Conservation (phyloP, 2,113 vertebrate species). For the Callocephalon fimbriatum region DNA sequence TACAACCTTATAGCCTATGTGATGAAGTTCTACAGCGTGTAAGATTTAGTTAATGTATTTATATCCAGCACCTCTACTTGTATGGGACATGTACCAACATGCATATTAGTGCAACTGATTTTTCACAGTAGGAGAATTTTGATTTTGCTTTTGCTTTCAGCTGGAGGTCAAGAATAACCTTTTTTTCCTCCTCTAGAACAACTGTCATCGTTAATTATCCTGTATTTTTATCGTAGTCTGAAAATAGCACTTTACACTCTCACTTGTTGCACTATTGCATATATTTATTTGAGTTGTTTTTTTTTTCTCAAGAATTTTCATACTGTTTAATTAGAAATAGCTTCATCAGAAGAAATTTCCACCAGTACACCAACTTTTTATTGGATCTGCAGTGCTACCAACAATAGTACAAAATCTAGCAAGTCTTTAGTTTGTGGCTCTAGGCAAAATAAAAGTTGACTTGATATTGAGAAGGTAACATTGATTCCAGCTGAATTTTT, state of each 20-base stretch:
- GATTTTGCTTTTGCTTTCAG: neutral
- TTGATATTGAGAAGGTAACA: neutral
- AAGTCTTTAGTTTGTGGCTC: neutral
- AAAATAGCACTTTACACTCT: neutral
- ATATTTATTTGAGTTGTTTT: neutral
- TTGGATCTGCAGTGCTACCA: neutral
- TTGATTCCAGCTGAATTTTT: neutral
- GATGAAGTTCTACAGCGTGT: neutral
- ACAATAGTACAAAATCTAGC: neutral
- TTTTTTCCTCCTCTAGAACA: neutral
- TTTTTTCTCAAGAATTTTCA: neutral
- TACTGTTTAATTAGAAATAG: neutral
- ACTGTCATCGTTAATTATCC: accelerated
- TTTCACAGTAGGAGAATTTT: neutral
- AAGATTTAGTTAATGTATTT: neutral
- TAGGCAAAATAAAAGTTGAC: neutral
- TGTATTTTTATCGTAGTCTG: neutral
- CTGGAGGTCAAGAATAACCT: neutral
- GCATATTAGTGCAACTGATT: neutral
- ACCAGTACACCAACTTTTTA: neutral
- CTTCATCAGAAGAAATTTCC: neutral
- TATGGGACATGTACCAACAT: neutral
- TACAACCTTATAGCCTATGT: neutral
- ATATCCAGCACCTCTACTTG: neutral
- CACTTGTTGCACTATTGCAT: neutral